Conservation (phyloP, 30 jellyfish, hydroid and myxozoan genomes). For the Mastigias papua region DNA sequence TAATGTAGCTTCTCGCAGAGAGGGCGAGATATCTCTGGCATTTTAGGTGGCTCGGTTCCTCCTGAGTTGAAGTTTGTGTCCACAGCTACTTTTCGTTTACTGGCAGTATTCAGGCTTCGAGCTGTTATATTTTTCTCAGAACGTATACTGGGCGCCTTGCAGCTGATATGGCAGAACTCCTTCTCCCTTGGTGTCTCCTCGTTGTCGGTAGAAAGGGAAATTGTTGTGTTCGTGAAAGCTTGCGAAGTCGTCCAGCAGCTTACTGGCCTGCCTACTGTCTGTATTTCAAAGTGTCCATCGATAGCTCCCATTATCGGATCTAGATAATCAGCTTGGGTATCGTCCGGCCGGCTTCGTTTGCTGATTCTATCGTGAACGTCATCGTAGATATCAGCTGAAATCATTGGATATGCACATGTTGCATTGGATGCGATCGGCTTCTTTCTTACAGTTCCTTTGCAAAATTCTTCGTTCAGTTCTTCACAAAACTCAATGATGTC, state of each 20-base stretch:
- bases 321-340: neutral
- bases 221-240: neutral
- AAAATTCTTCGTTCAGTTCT: neutral
- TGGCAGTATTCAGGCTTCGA: neutral
- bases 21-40: slow-evolving; percentile 11
- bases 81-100: neutral
- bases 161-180: neutral
- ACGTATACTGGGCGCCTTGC: neutral
- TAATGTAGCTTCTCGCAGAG: slow-evolving; percentile 3
- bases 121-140: neutral
- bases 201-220: neutral
- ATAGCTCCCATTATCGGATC: neutral
- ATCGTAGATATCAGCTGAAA: neutral
- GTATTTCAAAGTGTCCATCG: neutral
- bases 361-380: neutral
- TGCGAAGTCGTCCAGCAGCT: neutral
- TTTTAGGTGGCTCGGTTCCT: slow-evolving; percentile 5
- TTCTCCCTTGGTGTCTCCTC: neutral
- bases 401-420: neutral
- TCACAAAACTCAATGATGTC: neutral
- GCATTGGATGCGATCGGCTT: neutral
- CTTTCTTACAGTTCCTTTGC: neutral
- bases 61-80: neutral
- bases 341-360: neutral
- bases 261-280: neutral